These are phyloP conservation scores for Sebastolobus alascanus DNA, from an alignment of 2,797 vertebrate genomes.

Conservation along the genomic window DNA sequence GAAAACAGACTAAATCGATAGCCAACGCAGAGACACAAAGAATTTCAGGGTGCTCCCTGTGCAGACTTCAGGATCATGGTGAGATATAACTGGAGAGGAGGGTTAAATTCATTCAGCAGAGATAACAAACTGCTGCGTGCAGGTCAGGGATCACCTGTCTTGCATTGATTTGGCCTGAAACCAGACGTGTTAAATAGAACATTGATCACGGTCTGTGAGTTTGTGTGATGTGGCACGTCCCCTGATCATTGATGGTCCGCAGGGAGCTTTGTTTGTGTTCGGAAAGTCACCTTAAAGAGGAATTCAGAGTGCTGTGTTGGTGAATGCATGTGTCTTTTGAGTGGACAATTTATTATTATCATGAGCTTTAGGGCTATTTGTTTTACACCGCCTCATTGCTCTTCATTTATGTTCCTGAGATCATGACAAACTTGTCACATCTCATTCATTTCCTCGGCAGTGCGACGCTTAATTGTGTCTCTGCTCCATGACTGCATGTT, in stretches of 20 bases:
- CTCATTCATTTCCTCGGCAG: slow-evolving; percentile 13
- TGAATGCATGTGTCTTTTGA: neutral
- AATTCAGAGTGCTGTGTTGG: neutral
- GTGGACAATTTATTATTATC: neutral
- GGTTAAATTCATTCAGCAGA: slow-evolving; percentile 58
- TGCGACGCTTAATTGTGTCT: neutral
- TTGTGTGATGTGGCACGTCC: slow-evolving; percentile 34
- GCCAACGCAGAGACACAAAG: slow-evolving; percentile 53
- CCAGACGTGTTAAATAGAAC: slow-evolving; percentile 59
- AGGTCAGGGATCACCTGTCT: slow-evolving; percentile 53
- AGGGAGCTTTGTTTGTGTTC: slow-evolving; percentile 32
- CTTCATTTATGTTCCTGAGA: slow-evolving; percentile 28
- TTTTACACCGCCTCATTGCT: slow-evolving; percentile 2
- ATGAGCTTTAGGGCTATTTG: neutral
- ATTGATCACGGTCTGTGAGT: slow-evolving; percentile 40
- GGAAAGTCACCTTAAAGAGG: slow-evolving; percentile 37
- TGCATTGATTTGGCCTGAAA: slow-evolving; percentile 59
- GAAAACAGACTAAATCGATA: slow-evolving; percentile 73
- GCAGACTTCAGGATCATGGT: slow-evolving; percentile 30
- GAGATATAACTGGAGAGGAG: slow-evolving; percentile 47
- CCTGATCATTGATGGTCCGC: slow-evolving; percentile 15
- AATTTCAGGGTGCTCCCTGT: slow-evolving; percentile 34
- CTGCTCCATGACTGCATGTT: neutral
- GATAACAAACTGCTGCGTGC: slow-evolving; percentile 39
- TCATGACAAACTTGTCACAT: slow-evolving; percentile 39